These are phyloP conservation scores for Corythoichthys haematopterus DNA, from an alignment of 2,113 vertebrate genomes.

Conservation along the genomic window DNA sequence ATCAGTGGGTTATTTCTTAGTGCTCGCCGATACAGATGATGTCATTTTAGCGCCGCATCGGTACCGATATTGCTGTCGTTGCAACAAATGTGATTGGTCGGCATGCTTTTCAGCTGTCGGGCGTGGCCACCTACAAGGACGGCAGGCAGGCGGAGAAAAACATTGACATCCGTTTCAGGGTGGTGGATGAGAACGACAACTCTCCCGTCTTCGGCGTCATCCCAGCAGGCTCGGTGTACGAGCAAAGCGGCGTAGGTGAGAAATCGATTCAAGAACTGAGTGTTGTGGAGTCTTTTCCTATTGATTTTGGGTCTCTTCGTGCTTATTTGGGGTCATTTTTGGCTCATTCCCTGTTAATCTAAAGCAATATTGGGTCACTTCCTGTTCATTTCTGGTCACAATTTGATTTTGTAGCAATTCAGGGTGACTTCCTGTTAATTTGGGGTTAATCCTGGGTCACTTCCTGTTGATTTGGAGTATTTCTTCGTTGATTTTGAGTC, in stretches of 20 bases:
- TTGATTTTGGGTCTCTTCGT: too few species aligned
- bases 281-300: too few species aligned
- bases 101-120: slow-evolving; percentile 55
- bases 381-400: too few species aligned
- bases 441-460: too few species aligned
- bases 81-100: neutral
- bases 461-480: too few species aligned
- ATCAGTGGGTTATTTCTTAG: too few species aligned
- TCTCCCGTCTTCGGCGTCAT: slow-evolving; percentile 44
- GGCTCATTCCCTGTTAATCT: too few species aligned
- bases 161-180: slow-evolving; percentile 57
- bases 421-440: too few species aligned
- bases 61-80: neutral
- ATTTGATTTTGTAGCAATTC: too few species aligned
- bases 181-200: slow-evolving; percentile 71
- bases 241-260: slow-evolving; percentile 48
- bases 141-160: slow-evolving; percentile 33
- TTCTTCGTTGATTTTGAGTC: too few species aligned
- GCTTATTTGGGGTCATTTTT: too few species aligned
- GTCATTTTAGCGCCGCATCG: neutral
- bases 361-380: too few species aligned
- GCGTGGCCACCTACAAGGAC: slow-evolving; percentile 29
- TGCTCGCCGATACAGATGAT: neutral
- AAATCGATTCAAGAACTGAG: neutral
- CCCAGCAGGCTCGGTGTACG: slow-evolving; percentile 8